Percentiles rank a stretch among this genome's conserved stretches.
Conservation (phyloP, 2,113 vertebrate genomes). For the Phaetusa simplex region DNA sequence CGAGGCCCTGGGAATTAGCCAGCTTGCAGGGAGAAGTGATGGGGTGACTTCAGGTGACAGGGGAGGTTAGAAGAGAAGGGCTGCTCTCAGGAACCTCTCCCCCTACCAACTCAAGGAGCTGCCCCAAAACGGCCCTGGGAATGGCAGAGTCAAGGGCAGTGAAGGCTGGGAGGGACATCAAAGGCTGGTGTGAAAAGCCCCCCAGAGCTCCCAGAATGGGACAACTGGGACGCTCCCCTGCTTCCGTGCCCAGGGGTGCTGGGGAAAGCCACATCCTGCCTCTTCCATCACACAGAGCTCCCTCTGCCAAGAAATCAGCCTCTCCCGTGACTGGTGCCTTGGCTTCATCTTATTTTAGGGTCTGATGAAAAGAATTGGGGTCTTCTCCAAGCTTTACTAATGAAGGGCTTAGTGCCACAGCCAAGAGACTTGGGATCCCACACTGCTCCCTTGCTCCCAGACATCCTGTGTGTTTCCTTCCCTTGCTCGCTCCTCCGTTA, state of each 20-base stretch:
- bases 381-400: slow-evolving; percentile 32
- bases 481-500: not conserved
- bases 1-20: not conserved
- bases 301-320: not conserved
- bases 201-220: not conserved
- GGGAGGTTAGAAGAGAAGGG: not conserved
- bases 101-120: not conserved
- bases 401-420: not conserved
- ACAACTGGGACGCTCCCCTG: not conserved
- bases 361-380: slow-evolving; percentile 16
- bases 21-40: not conserved
- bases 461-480: not conserved
- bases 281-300: not conserved
- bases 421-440: not conserved
- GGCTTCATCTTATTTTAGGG: slow-evolving; percentile 8
- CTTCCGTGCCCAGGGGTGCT: not conserved
- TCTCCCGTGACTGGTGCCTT: not conserved
- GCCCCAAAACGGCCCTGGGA: not conserved
- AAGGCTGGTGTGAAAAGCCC: not conserved
- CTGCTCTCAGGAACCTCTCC: not conserved
- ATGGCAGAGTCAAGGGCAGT: accelerated
- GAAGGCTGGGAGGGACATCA: not conserved
- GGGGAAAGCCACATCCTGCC: slow-evolving; percentile 20
- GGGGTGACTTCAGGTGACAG: not conserved
- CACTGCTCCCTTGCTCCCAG: not conserved